A percentile compares a stretch with the other conserved stretches of the same genome.
Conservation (phyloP, 2,113 vertebrate species). For the Mesoclemmys tuberculata region DNA sequence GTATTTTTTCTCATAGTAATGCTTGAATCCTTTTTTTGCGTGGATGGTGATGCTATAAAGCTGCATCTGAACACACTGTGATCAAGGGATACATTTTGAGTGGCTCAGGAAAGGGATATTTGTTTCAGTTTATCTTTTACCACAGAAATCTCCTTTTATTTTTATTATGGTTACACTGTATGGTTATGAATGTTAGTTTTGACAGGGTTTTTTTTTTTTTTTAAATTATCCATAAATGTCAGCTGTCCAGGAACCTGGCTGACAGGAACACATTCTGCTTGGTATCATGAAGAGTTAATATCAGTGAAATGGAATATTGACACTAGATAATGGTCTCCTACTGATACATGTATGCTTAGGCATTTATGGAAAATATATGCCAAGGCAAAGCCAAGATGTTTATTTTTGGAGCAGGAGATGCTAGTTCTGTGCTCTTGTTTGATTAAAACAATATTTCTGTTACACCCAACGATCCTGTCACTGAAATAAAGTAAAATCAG, state of each 20-base stretch:
- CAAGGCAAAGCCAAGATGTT: neutral
- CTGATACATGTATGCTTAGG: neutral
- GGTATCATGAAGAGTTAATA: neutral
- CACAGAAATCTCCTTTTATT: neutral
- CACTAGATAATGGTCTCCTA: neutral
- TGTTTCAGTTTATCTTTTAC: neutral
- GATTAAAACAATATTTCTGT: neutral
- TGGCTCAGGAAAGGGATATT: neutral
- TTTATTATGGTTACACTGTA: neutral
- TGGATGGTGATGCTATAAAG: neutral
- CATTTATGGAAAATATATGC: neutral
- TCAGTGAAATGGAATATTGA: neutral
- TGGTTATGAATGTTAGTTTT: neutral
- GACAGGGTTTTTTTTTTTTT: neutral
- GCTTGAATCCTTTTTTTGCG: neutral
- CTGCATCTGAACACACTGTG: neutral
- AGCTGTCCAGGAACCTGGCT: neutral
- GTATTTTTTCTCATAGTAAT: neutral
- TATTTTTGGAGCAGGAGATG: neutral
- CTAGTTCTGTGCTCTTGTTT: neutral
- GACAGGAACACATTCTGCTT: neutral
- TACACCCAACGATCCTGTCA: neutral
- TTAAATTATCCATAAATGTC: neutral
- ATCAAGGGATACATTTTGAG: neutral
- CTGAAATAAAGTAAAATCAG: neutral